These are phyloP conservation scores for Lathronympha strigana DNA, from an alignment of 2,888 invertebrate genomes.

Conservation along the genomic window DNA sequence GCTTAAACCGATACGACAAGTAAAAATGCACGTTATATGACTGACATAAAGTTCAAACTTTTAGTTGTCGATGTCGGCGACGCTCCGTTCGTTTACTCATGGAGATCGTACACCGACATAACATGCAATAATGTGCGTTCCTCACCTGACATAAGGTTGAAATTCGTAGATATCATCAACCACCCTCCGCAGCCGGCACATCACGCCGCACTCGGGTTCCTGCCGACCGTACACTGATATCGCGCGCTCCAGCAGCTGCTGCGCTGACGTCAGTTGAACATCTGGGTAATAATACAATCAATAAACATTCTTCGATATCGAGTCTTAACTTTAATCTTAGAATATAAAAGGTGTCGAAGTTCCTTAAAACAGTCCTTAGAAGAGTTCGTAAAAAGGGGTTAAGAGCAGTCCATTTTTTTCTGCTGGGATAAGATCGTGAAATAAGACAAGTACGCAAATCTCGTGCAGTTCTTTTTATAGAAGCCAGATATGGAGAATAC, in stretches of 20 bases:
- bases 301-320: background rate
- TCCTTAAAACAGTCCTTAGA: too few relatives aligned
- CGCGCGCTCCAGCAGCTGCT: conserved; percentile 77
- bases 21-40: conserved; percentile 42
- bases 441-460: too few relatives aligned
- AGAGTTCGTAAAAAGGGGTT: too few relatives aligned
- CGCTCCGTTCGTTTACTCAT: too few relatives aligned
- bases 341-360: too few relatives aligned
- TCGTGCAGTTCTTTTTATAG: too few relatives aligned
- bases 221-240: conserved; percentile 71
- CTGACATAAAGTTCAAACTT: background rate
- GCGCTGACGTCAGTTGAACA: conserved; percentile 73
- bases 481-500: too few relatives aligned
- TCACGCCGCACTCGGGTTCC: conserved; percentile 70
- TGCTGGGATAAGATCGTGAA: too few relatives aligned
- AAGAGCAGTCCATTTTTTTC: too few relatives aligned
- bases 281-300: conserved; percentile 53
- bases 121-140: background rate
- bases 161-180: conserved; percentile 78
- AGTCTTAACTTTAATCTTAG: background rate
- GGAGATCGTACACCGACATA: background rate
- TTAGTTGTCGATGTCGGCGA: too few relatives aligned
- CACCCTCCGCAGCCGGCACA: conserved; percentile 77
- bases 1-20: too few relatives aligned
- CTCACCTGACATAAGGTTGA: conserved; percentile 78